These are phyloP conservation scores for Pyrgus malvae DNA, from an alignment of 2,888 invertebrate species.

Conservation along the genomic window DNA sequence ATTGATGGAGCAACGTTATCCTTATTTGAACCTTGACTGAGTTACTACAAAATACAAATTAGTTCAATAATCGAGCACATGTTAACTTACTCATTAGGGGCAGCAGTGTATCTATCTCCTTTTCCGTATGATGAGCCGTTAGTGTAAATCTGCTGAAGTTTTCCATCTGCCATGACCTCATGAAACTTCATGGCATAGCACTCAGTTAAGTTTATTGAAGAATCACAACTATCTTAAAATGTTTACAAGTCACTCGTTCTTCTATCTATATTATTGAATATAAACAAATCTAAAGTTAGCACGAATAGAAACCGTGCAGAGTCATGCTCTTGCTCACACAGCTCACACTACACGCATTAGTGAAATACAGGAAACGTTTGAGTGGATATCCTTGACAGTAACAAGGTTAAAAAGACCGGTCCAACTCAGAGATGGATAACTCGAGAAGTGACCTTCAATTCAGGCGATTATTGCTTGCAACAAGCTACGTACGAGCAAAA, in stretches of 20 bases:
- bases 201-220: slow-evolving; percentile 31
- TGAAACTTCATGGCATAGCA: slow-evolving; percentile 58
- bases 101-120: slow-evolving; percentile 72
- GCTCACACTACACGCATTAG: slow-evolving; percentile 38
- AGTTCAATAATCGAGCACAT: too few species aligned
- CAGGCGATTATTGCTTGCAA: slow-evolving; percentile 20
- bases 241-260: not conserved
- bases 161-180: slow-evolving; percentile 56
- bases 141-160: slow-evolving; percentile 40
- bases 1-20: not conserved
- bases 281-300: slow-evolving; percentile 19
- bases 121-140: slow-evolving; percentile 69
- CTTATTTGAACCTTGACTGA: too few species aligned
- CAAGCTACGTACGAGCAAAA: slow-evolving; percentile 1
- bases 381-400: slow-evolving; percentile 71
- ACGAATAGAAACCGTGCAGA: slow-evolving; percentile 20
- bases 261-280: not conserved
- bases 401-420: slow-evolving; percentile 60
- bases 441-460: slow-evolving; percentile 28
- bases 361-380: slow-evolving; percentile 59
- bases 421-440: slow-evolving; percentile 31
- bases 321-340: slow-evolving; percentile 30
- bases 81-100: slow-evolving; percentile 78
- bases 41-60: too few species aligned
- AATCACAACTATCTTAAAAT: not conserved